Conservation (phyloP, 2,888 invertebrate species). For the Nycteola revayana region DNA sequence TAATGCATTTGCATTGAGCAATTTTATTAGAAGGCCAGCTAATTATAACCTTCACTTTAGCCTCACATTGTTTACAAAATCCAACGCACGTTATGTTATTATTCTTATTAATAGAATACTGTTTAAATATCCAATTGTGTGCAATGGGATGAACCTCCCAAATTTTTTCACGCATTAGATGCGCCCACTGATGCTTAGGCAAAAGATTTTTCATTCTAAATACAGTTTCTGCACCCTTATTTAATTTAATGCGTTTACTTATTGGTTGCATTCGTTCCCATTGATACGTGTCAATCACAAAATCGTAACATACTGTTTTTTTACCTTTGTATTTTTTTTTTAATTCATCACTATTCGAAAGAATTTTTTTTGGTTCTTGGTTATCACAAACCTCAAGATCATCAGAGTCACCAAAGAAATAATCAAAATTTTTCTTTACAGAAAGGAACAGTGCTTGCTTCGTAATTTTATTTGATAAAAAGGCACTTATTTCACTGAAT, state of each 20-base stretch:
- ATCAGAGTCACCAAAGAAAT: conserved; percentile 8
- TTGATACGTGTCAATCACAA: conserved; percentile 12
- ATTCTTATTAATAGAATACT: conserved; percentile 10
- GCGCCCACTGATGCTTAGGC: conserved; percentile 11
- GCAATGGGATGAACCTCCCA: conserved; percentile 8
- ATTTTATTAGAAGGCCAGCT: conserved; percentile 15
- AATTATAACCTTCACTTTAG: conserved; percentile 11
- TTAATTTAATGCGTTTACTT: conserved; percentile 10
- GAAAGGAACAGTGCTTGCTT: conserved; percentile 13
- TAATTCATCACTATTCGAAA: conserved; percentile 2
- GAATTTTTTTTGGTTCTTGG: too few relatives aligned
- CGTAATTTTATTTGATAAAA: conserved; percentile 11
- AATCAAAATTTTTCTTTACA: conserved; percentile 13
- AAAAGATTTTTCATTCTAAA: conserved; percentile 6
- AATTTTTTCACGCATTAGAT: conserved; percentile 12
- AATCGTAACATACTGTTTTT: conserved; percentile 7
- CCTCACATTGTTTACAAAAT: conserved; percentile 11
- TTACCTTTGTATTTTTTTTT: conserved; percentile 5
- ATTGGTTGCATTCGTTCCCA: conserved; percentile 9
- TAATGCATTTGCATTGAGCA: conserved; percentile 14
- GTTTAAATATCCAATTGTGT: conserved; percentile 10
- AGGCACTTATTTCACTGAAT: conserved; percentile 12
- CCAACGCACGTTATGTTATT: conserved; percentile 11
- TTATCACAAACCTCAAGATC: conserved; percentile 5
- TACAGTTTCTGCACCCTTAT: conserved; percentile 8